These are phyloP conservation scores for Tyto alba DNA, from an alignment of 2,113 vertebrate species.

Conservation along the genomic window DNA sequence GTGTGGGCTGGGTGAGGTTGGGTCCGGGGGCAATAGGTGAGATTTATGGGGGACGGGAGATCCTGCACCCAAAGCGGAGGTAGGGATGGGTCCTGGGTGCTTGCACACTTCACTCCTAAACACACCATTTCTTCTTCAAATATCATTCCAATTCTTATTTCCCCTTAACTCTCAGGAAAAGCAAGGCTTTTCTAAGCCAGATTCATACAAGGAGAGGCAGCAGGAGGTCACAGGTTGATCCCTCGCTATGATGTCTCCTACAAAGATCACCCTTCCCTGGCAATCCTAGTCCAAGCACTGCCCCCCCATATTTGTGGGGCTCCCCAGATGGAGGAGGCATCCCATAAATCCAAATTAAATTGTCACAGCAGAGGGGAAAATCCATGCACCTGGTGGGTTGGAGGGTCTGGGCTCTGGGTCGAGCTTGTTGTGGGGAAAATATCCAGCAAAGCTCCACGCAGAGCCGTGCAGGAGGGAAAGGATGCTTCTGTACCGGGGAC, in stretches of 20 bases:
- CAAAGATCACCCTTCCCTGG: neutral
- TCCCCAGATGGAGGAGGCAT: neutral
- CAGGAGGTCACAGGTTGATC: neutral
- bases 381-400: too few relatives aligned
- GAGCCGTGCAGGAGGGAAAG: neutral
- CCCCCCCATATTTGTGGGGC: neutral
- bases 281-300: neutral
- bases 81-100: too few relatives aligned
- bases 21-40: neutral
- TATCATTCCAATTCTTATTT: neutral
- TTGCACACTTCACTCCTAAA: neutral
- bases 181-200: neutral
- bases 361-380: neutral
- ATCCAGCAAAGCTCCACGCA: neutral
- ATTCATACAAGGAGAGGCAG: neutral
- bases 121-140: neutral
- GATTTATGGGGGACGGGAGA: neutral
- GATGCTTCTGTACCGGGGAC: neutral
- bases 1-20: neutral
- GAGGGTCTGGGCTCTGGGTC: neutral
- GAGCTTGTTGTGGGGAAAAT: neutral
- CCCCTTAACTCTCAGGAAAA: neutral
- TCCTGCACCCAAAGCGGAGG: neutral
- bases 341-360: neutral
- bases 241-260: neutral